Evolutionary conservation across 2,888 invertebrate genomes (phyloP).

Genomic region (Pomacea canaliculata): DNA sequence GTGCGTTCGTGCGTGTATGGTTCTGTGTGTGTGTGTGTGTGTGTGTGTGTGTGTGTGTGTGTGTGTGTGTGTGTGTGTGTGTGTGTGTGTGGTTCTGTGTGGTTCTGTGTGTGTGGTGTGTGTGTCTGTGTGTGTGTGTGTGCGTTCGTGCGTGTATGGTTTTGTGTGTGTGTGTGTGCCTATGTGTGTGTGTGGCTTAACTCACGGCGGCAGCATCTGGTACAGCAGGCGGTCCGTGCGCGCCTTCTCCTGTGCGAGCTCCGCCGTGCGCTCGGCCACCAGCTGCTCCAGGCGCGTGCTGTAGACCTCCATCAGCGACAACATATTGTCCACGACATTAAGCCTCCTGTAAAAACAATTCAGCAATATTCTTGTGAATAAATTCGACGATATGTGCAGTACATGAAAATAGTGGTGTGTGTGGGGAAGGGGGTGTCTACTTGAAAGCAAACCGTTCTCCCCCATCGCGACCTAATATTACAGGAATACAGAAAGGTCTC

Average conservation of each 20-base stretch:
- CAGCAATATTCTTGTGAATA: not conserved
- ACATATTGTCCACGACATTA: slow-evolving; percentile 65
- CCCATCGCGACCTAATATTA: not conserved
- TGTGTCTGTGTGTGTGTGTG: not conserved
- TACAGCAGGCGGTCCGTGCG: slow-evolving; percentile 65
- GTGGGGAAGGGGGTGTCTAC: no score
- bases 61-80: no score
- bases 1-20: no score
- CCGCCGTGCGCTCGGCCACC: slow-evolving; percentile 59
- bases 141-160: not conserved
- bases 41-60: no score
- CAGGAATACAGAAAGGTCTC: not conserved
- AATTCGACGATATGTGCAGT: no score
- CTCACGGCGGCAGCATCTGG: slow-evolving; percentile 65
- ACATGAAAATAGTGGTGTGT: no score
- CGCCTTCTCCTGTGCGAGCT: slow-evolving; percentile 64
- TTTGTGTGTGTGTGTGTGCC: not conserved
- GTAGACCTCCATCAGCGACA: slow-evolving; percentile 62
- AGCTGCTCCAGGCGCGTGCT: slow-evolving; percentile 63
- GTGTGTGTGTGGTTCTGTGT: no score
- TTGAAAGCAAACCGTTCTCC: no score
- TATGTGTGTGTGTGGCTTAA: not conserved
- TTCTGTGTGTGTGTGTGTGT: no score
- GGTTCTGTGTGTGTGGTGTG: no score
- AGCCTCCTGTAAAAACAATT: slow-evolving; percentile 43